Percentiles rank a stretch among this genome's conserved stretches.
Conservation (phyloP, 1,140 invertebrate species). For the Hylaeus anthracinus region DNA sequence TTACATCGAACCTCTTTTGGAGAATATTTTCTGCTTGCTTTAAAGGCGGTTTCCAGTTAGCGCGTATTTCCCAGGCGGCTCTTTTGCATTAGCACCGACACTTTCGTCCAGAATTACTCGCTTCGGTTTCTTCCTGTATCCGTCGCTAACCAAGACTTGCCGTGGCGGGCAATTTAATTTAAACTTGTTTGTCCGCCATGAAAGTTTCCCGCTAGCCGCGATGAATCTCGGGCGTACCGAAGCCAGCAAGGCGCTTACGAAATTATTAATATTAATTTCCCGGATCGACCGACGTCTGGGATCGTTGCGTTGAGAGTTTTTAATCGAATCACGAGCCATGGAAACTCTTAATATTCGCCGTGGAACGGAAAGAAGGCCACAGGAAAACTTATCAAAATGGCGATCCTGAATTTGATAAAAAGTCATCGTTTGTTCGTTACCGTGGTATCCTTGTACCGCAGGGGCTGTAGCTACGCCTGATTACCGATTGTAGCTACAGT, state of each 20-base stretch:
- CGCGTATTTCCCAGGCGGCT: constrained; percentile 32
- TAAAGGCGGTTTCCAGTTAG: constrained; percentile 13
- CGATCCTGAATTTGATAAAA: too few relatives aligned
- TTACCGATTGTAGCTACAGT: too few relatives aligned
- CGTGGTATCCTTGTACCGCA: too few relatives aligned
- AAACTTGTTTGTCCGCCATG: constrained; percentile 61
- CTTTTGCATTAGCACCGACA: constrained; percentile 19
- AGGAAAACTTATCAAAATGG: too few relatives aligned
- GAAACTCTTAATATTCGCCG: background rate
- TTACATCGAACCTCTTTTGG: background rate
- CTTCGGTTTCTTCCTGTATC: constrained; percentile 26
- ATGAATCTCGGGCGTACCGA: constrained; percentile 46
- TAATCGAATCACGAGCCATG: constrained; percentile 31
- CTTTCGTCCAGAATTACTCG: constrained; percentile 13
- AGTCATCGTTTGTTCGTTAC: too few relatives aligned
- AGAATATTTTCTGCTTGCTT: background rate
- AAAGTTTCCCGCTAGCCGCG: constrained; percentile 41
- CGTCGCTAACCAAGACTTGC: constrained; percentile 3
- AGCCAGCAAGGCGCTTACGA: constrained; percentile 16
- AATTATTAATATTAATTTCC: constrained; percentile 63
- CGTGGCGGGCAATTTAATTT: constrained; percentile 68
- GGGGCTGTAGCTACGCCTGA: too few relatives aligned
- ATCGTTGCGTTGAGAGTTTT: constrained; percentile 1
- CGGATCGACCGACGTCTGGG: constrained; percentile 13
- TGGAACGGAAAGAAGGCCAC: background rate